Evolutionary conservation across 23 tunicate genomes (phyloP).

Genomic region (Oikopleura albicans): DNA sequence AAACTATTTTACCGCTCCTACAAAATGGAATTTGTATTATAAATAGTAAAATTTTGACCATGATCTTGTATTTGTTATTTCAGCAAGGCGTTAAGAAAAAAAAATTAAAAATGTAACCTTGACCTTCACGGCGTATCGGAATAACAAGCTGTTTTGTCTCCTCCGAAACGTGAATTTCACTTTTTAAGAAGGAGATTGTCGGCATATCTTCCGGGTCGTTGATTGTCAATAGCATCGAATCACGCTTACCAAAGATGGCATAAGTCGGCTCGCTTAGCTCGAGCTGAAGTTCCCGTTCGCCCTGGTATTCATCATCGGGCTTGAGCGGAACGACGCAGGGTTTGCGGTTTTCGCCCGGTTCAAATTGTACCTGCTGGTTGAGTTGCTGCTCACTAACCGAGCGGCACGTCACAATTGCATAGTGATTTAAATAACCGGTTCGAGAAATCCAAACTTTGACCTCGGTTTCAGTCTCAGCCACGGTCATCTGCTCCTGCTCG

Average conservation of each 20-base stretch:
- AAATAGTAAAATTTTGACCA: not conserved
- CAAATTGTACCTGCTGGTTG: slow-evolving; percentile 65
- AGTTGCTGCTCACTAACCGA: slow-evolving; percentile 9
- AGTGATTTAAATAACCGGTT: slow-evolving; percentile 69
- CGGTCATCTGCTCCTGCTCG: slow-evolving; percentile 8
- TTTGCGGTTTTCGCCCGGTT: slow-evolving; percentile 69
- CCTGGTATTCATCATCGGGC: slow-evolving; percentile 50
- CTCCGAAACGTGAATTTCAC: slow-evolving; percentile 50
- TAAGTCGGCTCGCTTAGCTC: slow-evolving; percentile 60
- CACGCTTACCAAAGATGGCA: slow-evolving; percentile 40
- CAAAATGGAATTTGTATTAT: not conserved
- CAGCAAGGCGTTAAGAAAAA: not conserved
- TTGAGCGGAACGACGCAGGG: slow-evolving; percentile 53
- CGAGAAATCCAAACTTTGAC: slow-evolving; percentile 44
- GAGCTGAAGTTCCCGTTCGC: slow-evolving; percentile 41
- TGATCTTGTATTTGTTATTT: not conserved
- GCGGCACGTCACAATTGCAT: slow-evolving; percentile 79
- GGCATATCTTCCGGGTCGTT: slow-evolving; percentile 68
- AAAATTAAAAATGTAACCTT: slow-evolving; percentile 22
- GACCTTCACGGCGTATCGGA: slow-evolving; percentile 62
- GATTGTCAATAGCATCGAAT: slow-evolving; percentile 28
- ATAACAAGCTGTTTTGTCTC: slow-evolving; percentile 28
- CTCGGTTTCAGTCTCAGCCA: slow-evolving; percentile 33
- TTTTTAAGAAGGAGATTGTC: slow-evolving; percentile 42
- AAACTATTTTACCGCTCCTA: too few species aligned